Conservation (phyloP, 2,888 invertebrate genomes). For the Phaedon cochleariae region DNA sequence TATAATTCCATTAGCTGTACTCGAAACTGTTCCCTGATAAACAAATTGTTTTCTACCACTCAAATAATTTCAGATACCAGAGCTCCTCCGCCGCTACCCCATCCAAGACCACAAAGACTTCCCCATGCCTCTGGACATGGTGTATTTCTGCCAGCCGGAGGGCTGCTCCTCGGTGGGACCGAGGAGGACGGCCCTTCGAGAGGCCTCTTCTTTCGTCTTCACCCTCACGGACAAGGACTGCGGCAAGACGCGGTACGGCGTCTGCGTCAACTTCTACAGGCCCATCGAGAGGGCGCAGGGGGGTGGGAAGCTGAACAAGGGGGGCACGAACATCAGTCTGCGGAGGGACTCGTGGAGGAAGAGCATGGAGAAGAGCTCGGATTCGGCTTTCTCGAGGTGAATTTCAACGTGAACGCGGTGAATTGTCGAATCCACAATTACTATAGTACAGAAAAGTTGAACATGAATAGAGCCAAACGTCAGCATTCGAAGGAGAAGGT, state of each 20-base stretch:
- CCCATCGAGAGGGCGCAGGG: constrained; percentile 76
- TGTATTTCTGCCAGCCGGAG: constrained; percentile 99
- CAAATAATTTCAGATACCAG: constrained; percentile 76
- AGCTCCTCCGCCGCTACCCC: constrained; percentile 93
- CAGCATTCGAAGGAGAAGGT: no score
- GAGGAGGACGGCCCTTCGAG: constrained; percentile 81
- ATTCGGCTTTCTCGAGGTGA: constrained; percentile 92
- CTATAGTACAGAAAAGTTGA: no score
- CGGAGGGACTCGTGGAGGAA: constrained; percentile 90
- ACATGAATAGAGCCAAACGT: no score
- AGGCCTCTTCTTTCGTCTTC: constrained; percentile 97
- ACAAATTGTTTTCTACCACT: neutral
- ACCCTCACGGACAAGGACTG: constrained; percentile 99
- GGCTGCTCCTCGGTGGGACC: constrained; percentile 95
- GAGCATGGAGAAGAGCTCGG: constrained; percentile 91
- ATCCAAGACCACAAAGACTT: constrained; percentile 97
- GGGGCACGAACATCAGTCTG: constrained; percentile 68
- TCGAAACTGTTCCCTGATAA: neutral
- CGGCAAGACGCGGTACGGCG: constrained; percentile 92
- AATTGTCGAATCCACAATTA: no score
- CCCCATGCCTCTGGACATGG: constrained; percentile 96
- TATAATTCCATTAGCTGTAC: no score
- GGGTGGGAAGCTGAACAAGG: constrained; percentile 54
- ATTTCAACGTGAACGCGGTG: neutral
- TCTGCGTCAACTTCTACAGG: constrained; percentile 98